These are phyloP conservation scores for Sylvicola cinctus DNA, from an alignment of 2,888 invertebrate genomes.

Conservation along the genomic window DNA sequence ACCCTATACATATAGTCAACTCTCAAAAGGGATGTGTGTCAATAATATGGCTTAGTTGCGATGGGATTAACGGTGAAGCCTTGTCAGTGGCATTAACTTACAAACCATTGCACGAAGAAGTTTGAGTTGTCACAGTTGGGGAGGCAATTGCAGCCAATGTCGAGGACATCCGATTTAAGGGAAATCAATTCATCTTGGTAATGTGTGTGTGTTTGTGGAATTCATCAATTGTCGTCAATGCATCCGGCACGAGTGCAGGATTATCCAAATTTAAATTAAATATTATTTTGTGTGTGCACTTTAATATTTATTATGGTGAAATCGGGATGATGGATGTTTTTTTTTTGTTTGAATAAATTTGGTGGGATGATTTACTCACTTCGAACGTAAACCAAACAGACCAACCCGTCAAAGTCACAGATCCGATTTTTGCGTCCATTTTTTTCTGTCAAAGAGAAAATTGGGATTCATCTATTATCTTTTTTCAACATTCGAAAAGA, in stretches of 20 bases:
- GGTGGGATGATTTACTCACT: no score
- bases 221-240: no score
- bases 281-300: no score
- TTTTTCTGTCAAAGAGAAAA: constrained; percentile 13
- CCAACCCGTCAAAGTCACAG: constrained; percentile 39
- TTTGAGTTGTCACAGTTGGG: constrained; percentile 50
- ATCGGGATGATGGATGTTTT: no score
- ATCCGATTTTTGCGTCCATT: constrained; percentile 21
- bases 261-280: no score
- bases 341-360: no score
- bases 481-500: no score
- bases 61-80: no score
- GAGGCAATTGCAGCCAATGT: constrained; percentile 40
- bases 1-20: background rate
- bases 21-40: background rate
- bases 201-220: no score
- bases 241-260: no score
- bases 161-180: constrained; percentile 28
- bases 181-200: constrained; percentile 31
- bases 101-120: constrained; percentile 39
- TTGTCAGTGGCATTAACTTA: constrained; percentile 20
- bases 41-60: background rate
- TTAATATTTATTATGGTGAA: no score
- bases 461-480: no score
- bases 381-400: constrained; percentile 36